These are phyloP conservation scores for Drosophila vallismaia DNA, from an alignment of 2,888 invertebrate genomes.

Conservation along the genomic window DNA sequence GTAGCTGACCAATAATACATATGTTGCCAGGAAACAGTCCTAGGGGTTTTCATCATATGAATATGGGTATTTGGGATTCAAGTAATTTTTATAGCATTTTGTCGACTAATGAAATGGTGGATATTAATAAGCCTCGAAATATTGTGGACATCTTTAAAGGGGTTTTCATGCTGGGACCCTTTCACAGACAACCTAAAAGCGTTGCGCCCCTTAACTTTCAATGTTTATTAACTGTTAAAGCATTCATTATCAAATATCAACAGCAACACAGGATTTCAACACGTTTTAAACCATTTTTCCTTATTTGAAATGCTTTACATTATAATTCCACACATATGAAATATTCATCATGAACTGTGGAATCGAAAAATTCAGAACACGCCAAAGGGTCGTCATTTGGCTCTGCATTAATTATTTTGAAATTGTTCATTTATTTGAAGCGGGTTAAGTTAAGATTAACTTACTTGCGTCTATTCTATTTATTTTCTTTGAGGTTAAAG, in stretches of 20 bases:
- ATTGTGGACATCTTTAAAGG: too few species aligned
- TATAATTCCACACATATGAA: neutral
- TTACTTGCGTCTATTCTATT: neutral
- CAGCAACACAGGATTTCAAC: neutral
- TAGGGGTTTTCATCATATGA: conserved; percentile 14
- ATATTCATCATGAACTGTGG: neutral
- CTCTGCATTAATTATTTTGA: neutral
- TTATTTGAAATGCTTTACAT: neutral
- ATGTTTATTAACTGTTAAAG: neutral
- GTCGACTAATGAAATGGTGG: neutral
- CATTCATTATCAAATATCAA: neutral
- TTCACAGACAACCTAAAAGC: neutral
- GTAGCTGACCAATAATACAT: conserved; percentile 45
- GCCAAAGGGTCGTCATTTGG: neutral
- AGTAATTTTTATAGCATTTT: neutral
- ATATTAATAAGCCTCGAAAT: too few species aligned
- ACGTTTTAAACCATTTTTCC: neutral
- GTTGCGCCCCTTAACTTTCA: neutral
- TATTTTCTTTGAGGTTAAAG: conserved; percentile 15
- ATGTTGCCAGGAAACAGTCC: conserved; percentile 24
- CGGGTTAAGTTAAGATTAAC: neutral
- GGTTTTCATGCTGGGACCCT: too few species aligned
- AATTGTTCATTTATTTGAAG: neutral
- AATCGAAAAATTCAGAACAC: neutral
- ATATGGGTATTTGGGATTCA: conserved; percentile 22